Conservation (phyloP, 2,888 invertebrate species). For the Caenorhabditis macrosperma region DNA sequence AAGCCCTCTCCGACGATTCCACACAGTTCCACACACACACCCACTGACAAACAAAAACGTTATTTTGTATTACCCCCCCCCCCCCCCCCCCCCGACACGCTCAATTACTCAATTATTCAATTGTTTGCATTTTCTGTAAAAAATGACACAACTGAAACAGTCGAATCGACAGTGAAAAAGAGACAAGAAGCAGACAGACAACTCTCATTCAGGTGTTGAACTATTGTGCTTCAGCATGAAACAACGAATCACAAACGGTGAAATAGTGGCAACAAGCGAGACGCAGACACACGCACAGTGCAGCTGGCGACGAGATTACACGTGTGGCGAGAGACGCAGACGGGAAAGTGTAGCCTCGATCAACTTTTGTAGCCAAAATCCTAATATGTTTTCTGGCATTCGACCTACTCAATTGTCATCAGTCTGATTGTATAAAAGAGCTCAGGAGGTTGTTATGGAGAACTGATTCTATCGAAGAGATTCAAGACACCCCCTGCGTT, state of each 20-base stretch:
- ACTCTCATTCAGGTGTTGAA: too few species aligned
- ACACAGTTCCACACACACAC: too few species aligned
- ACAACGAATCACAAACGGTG: slow-evolving; percentile 26
- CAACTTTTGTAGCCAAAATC: neutral
- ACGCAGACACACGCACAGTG: neutral
- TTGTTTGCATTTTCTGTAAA: slow-evolving; percentile 54
- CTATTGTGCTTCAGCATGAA: too few species aligned
- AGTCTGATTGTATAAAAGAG: neutral
- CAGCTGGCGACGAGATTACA: neutral
- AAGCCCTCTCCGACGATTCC: neutral
- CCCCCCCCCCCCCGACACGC: slow-evolving; percentile 27
- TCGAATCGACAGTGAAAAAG: too few species aligned
- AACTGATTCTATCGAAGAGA: too few species aligned
- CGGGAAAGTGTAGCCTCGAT: neutral
- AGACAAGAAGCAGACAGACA: too few species aligned
- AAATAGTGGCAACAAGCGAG: neutral
- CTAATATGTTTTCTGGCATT: neutral
- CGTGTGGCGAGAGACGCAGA: neutral
- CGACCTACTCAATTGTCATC: neutral
- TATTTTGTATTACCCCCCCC: too few species aligned
- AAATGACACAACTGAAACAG: slow-evolving; percentile 6
- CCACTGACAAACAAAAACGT: slow-evolving; percentile 18
- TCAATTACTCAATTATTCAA: slow-evolving; percentile 36
- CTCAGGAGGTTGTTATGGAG: neutral
- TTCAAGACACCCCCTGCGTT: too few species aligned